Evolutionary conservation across 2,888 invertebrate species (phyloP), one percentile per base, ranked within the genome.

Genomic region (Axea sp.): DNA sequence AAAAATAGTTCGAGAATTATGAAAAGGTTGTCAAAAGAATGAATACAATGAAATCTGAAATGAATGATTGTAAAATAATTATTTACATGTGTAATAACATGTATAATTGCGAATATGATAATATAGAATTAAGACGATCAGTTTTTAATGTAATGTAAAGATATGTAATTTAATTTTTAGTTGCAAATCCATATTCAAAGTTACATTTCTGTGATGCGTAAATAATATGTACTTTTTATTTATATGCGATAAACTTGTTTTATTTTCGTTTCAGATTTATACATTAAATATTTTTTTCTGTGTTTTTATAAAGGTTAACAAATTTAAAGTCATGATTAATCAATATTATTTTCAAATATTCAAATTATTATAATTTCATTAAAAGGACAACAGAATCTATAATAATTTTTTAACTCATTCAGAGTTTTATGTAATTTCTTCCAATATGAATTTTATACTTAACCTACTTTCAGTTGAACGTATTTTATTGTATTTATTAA

Each of bases 1-100:
- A 67, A 4, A 64, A 71, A 80, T 80, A 65, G 28, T 43, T 35
- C 22, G 17, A 11, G 8, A 35, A 31, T 28, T 53, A 14, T 28
- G 30, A 17, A 43, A 17, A 24, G n/a, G 33, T 33, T 28, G 28
- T 30, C 17, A 28, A 8, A 31, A 11, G 8, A 11, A 15, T 24
- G 1, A 14, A 17, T 7, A 8, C 8, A n/a, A 28, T 9, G n/a
- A 19, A 37, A 28, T 30, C 35, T 39, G 59, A 57, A 45, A 30
- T 65, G 72, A 76, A 41, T 57, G 51, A 59, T 35, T 67, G 65
- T 67, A 67, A 30, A 39, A 47, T 55, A 55, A 8, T 9, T 28
- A 26, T 12, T 8, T 8, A 3, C 35, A 15, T 26, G 57, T 59
- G 31, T 9, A 57, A 31, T 17, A n/a, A 37, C 7, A 28, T 30